Evolutionary conservation across 2,888 invertebrate species (phyloP), one percentile per base, ranked within the genome.

Genomic region (Apotomis turbidana): DNA sequence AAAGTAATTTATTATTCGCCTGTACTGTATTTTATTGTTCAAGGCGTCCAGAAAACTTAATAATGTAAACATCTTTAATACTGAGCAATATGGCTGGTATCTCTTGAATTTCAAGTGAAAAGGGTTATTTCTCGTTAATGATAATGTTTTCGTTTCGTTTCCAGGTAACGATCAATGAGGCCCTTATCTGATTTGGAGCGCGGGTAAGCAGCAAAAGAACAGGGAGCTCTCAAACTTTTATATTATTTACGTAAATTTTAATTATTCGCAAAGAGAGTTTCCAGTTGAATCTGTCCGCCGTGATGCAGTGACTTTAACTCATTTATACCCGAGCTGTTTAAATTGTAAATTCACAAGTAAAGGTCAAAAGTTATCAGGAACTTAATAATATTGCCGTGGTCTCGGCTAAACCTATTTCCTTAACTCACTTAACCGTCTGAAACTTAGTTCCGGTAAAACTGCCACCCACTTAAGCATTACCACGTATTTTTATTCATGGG

Each of bases 311-410:
- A 63, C 68, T 72, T 58, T 63, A 68, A 72, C 58, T 68, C 68
- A 54, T 63, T 72, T 72, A 68, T 72, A 63, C 51, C 61, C 27
- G 12, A 49, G 68, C 68, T 57, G 68, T 72, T 72, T 68, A 68
- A 72, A 72, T 72, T 72, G 72, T 72, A 63, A 68, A 72, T 72
- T 68, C 72, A 84, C 84, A 84, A 85, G 84, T 84, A 82, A 85
- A 80, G 87, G 85, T 87, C 85, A 86, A 90, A 91, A 92, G 89
- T 90, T 90, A 82, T 81, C 82, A 83, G 83, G 85, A 89, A 87
- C 85, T 87, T 90, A 91, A 93, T 91, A 85, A 86, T 85, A 88
- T 89, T 88, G 84, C 83, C 85, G 87, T 84, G 88, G 90, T 87
- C 87, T 82, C 82, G 77, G 81, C 85, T 88, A 89, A 91, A 90